Base-by-base conservation (phyloP, 2,797 vertebrate species). In the Spinibarbus caldwelli region DNA sequence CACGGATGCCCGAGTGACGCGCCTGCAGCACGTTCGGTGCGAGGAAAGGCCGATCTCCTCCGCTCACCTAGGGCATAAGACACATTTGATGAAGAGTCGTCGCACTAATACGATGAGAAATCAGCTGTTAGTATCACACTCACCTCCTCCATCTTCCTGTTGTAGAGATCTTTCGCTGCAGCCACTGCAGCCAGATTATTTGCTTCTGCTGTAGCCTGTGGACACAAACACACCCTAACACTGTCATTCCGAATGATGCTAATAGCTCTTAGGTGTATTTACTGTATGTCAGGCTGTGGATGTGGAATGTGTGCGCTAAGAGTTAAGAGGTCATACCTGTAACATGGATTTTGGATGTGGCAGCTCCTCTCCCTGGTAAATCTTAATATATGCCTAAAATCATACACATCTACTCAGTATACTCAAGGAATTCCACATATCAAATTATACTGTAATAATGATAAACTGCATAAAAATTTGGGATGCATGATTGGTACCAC, bases 271-370 rank as follows among this genome's bases (percentile, higher is more conserved):
- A 15, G 26, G 38, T 14, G 10, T 21, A 72, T 43, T 66, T 21
- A 29, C 49, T 23, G 23, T n/a, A 6, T 47, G 10, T 49, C 6
- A 49, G 41, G 23, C 36, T 82, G 6, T 45, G 43, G 62, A 11
- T 12, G 11, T 43, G 49, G 29, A 29, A 36, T 34, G 19, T 36
- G 62, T 49, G 17, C 62, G 26, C 17, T 17, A 64, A 8, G 59
- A 19, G 14, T 78, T 12, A 78, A 83, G 54, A 3, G 41, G 29
- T 78, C 36, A 26, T 95, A 99, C 98, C 97, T 99, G 98, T 87
- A 99, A 93, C 98, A 99, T 99, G 2, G 98, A 99, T 84, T 99
- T 99, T 1, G 98, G 98, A 89, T 99, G 98, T 29, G 98, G 98
- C 88, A 99, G 83, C 89, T 99, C 98, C 84, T 99, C 98, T 1